A percentile compares a stretch with the other conserved stretches of the same genome.
phyloP scores from a whole-genome alignment of 2,888 invertebrate species.

The Polydrusus tereticollis region DNA sequence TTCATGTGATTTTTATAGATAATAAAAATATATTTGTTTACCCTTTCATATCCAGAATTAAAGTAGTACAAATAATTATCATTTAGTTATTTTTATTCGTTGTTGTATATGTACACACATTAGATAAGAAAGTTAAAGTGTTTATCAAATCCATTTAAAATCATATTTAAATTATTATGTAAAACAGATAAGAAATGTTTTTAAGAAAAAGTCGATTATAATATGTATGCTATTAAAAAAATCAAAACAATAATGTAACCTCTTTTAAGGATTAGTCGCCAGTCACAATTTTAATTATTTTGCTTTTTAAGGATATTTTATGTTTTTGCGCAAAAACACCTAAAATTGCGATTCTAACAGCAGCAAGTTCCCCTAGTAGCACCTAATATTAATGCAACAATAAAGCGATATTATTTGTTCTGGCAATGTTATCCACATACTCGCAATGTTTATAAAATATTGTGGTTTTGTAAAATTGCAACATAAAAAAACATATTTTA shows the following conservation, averaged over 20 bases:
- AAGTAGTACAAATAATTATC: background rate
- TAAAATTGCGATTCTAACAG: too few relatives aligned
- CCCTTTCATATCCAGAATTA: background rate
- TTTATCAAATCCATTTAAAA: background rate
- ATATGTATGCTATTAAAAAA: background rate
- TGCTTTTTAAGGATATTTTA: too few relatives aligned
- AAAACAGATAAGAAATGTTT: slow-evolving; percentile 1
- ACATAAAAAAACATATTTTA: too few relatives aligned
- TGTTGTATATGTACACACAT: background rate
- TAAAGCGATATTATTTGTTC: too few relatives aligned
- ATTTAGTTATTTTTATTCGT: background rate
- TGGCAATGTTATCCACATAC: too few relatives aligned
- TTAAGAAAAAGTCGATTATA: background rate
- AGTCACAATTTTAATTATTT: background rate
- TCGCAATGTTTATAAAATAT: too few relatives aligned
- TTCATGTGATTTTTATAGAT: too few relatives aligned
- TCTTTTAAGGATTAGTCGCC: background rate
- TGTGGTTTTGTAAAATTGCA: too few relatives aligned
- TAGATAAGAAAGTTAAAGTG: slow-evolving; percentile 1
- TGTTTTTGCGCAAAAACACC: too few relatives aligned
- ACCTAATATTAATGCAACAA: too few relatives aligned
- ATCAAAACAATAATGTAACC: background rate
- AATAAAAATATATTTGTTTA: too few relatives aligned
- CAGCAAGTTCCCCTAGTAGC: too few relatives aligned
- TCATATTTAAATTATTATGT: background rate